Base-by-base conservation (phyloP, 30 jellyfish, hydroid and myxozoan species). In the Cassiopea andromeda region DNA sequence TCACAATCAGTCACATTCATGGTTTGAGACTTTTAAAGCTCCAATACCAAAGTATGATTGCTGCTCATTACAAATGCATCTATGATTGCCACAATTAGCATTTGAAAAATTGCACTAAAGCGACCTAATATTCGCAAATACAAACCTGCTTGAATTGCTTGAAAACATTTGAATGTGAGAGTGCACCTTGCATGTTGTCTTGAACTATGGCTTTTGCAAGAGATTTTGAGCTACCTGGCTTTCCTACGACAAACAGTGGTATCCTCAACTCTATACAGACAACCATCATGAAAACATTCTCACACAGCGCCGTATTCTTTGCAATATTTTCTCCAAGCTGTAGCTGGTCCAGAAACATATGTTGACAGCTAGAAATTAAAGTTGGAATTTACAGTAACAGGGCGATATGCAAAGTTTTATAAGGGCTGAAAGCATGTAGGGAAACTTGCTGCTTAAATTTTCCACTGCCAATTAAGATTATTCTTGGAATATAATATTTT, bases 261-360 rank as follows among this genome's bases (percentile, higher is more conserved):
- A 93, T 93, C 54, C 96, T 82, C 84, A 93, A 73, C 60, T 93
- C 98, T 38, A 88, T 93, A 89, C 98, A 93, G 1, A 93, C 81
- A 3, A 88, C 97, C 98, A 93, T 93, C 98, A 93, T 93, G 83
- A 87, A 93, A 2, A 93, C 93, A 73, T 92, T 91, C 49, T 91
- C 97, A 45, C 94, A 50, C 84, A 91, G 72, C 6, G 97, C 97
- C 76, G 89, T 82, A 84, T 92, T 92, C 71, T 82, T 77, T 17
- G 98, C 98, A 73, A 93, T 93, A 60, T 93, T 83, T 81, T 93
- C 96, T 2, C 89, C 98, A 45, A 93, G 94, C 69, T 87, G 89
- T 2, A 93, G 93, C 50, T 88, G 91, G 47, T 87, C 92, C 48
- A 93, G 72, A 83, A 93, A 86, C 84, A 77, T 87, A 46, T 93